Conservation (phyloP, 1,140 invertebrate species). For the Nasonia vitripennis region DNA sequence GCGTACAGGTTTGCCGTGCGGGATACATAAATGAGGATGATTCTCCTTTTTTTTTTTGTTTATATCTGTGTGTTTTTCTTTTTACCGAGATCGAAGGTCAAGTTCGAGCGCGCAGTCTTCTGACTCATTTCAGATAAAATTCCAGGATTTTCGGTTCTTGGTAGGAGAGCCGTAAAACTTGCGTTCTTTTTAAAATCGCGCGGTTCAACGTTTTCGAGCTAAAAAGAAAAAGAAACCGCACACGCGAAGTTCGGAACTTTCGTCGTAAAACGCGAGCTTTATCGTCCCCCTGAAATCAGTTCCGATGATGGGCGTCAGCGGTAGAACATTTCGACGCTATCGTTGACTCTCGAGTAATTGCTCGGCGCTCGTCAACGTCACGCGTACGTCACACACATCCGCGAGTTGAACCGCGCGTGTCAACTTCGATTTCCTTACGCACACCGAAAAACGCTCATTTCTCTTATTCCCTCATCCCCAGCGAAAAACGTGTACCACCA, state of each 20-base stretch:
- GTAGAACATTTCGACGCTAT: background rate
- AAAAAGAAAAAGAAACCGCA: too few species aligned
- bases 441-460: background rate
- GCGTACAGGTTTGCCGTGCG: background rate
- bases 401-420: background rate
- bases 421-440: constrained; percentile 7
- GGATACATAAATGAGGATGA: constrained; percentile 19
- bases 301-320: too few species aligned
- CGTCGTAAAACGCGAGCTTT: too few species aligned
- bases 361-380: background rate
- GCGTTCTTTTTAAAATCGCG: too few species aligned
- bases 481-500: too few species aligned
- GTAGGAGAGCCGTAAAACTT: too few species aligned
- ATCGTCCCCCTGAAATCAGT: too few species aligned
- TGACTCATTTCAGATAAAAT: background rate
- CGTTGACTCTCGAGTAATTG: constrained; percentile 17
- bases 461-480: background rate
- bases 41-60: background rate
- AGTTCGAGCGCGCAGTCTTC: background rate
- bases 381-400: background rate
- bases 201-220: too few species aligned
- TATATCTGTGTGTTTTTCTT: background rate
- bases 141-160: background rate
- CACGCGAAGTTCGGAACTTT: too few species aligned
- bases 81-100: background rate